These are phyloP conservation scores for Callorhinus ursinus DNA, from an alignment of 2,113 vertebrate genomes.

Conservation along the genomic window DNA sequence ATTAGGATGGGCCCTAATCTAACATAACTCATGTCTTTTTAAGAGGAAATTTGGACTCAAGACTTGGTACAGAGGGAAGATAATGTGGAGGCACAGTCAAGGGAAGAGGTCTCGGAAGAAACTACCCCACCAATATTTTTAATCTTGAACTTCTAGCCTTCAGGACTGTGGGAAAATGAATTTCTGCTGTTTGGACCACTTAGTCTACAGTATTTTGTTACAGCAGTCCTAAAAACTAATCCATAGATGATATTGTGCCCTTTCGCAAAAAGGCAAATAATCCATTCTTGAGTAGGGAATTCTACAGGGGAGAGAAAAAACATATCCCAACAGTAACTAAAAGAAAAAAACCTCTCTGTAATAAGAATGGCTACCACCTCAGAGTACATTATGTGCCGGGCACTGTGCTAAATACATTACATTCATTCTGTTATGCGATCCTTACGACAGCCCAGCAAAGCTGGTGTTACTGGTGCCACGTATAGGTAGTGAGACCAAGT, in stretches of 20 bases:
- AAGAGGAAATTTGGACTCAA: neutral
- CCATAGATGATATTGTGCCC: neutral
- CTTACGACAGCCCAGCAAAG: neutral
- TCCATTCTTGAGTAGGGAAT: neutral
- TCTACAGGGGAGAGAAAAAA: neutral
- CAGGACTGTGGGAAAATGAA: slow-evolving; percentile 11
- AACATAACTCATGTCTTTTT: neutral
- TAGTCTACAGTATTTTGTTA: neutral
- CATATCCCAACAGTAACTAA: neutral
- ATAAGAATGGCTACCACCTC: neutral
- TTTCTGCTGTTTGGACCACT: neutral
- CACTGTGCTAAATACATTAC: neutral
- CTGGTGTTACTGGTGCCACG: neutral
- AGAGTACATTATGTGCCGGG: neutral
- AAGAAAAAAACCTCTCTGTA: neutral
- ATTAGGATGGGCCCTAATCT: neutral
- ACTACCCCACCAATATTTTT: neutral
- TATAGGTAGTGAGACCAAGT: neutral
- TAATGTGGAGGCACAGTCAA: neutral
- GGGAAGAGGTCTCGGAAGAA: neutral
- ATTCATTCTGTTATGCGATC: neutral
- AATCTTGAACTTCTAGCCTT: neutral
- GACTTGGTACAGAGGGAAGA: neutral
- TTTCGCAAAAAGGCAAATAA: neutral
- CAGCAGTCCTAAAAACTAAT: neutral